Percentiles rank a stretch among this genome's conserved stretches.
Conservation (phyloP, 2,797 vertebrate species). For the Choloepus didactylus region DNA sequence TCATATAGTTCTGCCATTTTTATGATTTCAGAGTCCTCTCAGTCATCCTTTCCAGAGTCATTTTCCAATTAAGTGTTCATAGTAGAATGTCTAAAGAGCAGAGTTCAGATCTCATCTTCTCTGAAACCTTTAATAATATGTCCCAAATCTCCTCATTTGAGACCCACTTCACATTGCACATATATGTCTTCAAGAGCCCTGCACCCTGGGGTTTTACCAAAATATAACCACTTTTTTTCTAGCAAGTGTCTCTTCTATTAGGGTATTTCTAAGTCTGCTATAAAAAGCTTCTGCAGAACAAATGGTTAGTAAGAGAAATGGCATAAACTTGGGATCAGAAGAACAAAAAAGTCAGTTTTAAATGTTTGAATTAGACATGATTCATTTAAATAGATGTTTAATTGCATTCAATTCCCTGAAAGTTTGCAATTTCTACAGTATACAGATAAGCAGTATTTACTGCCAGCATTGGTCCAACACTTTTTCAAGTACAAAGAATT, state of each 20-base stretch:
- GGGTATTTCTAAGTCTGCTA: not conserved
- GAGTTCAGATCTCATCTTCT: not conserved
- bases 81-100: not conserved
- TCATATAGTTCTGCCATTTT: not conserved
- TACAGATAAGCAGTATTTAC: not conserved
- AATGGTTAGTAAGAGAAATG: not conserved
- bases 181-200: not conserved
- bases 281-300: not conserved
- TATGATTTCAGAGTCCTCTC: not conserved
- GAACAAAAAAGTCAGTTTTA: no score
- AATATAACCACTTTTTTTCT: conserved; percentile 18
- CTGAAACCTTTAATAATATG: not conserved
- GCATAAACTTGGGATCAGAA: not conserved
- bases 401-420: not conserved
- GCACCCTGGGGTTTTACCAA: not conserved
- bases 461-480: not conserved
- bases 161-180: not conserved
- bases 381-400: not conserved
- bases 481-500: not conserved
- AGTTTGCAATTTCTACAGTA: not conserved
- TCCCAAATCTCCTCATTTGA: not conserved
- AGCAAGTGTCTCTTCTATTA: not conserved
- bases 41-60: not conserved
- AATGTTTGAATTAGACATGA: not conserved
- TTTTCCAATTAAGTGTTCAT: not conserved